A percentile compares a stretch with the other conserved stretches of the same genome.
Evolutionary conservation across 2,888 invertebrate species (phyloP).

Genomic region (Cyclophora albipunctata): DNA sequence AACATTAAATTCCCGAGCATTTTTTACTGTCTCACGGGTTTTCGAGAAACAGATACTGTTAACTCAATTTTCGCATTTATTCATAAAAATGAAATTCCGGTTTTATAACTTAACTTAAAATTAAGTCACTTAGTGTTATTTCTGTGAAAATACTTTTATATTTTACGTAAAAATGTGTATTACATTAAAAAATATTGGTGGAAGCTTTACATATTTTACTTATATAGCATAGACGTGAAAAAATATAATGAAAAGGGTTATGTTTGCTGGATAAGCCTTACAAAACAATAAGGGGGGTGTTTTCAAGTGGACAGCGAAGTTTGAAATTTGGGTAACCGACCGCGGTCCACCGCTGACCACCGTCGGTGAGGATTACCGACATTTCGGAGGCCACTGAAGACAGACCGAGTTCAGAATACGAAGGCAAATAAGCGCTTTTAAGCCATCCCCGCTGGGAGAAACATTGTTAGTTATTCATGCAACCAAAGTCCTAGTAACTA

Average conservation of each 20-base stretch:
- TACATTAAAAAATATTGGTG: too few species aligned
- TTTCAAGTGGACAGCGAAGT: conserved; percentile 40
- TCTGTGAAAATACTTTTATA: too few species aligned
- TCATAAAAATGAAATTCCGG: too few species aligned
- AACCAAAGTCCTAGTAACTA: too few species aligned
- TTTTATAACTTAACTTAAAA: too few species aligned
- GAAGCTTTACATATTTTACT: too few species aligned
- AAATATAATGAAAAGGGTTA: conserved; percentile 20
- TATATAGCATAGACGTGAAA: neutral
- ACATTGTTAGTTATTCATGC: neutral
- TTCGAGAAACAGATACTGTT: too few species aligned
- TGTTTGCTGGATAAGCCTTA: conserved; percentile 16
- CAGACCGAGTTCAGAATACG: conserved; percentile 12
- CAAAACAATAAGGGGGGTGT: conserved; percentile 31
- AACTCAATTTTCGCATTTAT: too few species aligned
- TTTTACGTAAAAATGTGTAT: too few species aligned
- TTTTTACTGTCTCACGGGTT: too few species aligned
- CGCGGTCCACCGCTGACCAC: conserved; percentile 42
- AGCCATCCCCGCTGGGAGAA: conserved; percentile 11
- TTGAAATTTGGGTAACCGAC: conserved; percentile 34
- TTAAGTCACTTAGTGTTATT: too few species aligned
- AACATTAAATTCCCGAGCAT: neutral
- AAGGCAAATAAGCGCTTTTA: conserved; percentile 14
- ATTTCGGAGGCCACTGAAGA: conserved; percentile 21
- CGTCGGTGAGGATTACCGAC: conserved; percentile 39